Evolutionary conservation across 2,888 invertebrate species (phyloP), one percentile per base, ranked within the genome.

Genomic region (Fissipunctia ypsillon): DNA sequence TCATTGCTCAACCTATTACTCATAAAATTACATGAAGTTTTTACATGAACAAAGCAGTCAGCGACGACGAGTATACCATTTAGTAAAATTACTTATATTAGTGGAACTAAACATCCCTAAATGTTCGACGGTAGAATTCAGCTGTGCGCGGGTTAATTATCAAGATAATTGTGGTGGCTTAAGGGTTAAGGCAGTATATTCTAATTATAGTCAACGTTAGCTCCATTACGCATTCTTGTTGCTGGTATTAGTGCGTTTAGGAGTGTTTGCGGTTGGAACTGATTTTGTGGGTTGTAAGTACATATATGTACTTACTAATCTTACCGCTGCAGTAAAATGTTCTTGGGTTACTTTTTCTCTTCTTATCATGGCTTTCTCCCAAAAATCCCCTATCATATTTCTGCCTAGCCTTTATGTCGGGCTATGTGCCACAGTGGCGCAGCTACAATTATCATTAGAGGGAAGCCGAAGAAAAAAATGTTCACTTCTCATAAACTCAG

Each of bases 91-190:
- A 78, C 57, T 65, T n/a, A n/a, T n/a, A n/a, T n/a, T 50, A 59
- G 61, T 65, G 63, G 73, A 25, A 73, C 57, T 76, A 69, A 85
- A 69, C 78, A 70, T 80, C 81, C 76, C 74, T 54, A 65, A 69
- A 70, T 67, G 77, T 66, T 78, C 64, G 69, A 41, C 61, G 69
- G 66, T 74, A 78, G 66, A 76, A 68, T 73, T 78, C 76, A 77
- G 76, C 72, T 71, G 50, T 31, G 64, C 6, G 71, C 31, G 82
- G 87, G 85, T 88, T 88, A 89, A 88, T 88, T 88, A 88, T 80
- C 80, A 83, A 82, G 84, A 88, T 88, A 83, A 86, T 88, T 88
- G 89, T 84, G 88, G 88, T 50, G 38, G 74, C 63, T 75, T 73
- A 67, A 81, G 87, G 88, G 84, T 88, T 85, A 69, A 81, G 71